Evolutionary conservation across 2,888 invertebrate genomes (phyloP).

Genomic region (Caenorhabditis plicata): DNA sequence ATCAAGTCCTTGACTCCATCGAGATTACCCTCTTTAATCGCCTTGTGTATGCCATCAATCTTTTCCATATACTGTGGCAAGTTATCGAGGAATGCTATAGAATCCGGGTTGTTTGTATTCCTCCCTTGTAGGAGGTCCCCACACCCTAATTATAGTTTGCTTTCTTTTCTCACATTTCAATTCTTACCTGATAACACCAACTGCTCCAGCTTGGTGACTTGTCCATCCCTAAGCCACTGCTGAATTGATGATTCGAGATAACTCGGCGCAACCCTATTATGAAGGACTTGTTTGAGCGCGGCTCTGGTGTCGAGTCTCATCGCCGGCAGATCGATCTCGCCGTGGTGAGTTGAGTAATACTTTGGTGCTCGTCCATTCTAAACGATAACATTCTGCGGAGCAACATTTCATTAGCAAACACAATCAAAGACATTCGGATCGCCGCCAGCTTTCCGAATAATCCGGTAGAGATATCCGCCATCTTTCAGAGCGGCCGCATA

Average conservation of each 20-base stretch:
- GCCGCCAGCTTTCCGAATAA: constrained; percentile 73
- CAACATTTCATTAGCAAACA: constrained; percentile 51
- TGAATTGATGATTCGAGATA: constrained; percentile 72
- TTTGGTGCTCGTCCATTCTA: constrained; percentile 67
- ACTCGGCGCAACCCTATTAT: constrained; percentile 65
- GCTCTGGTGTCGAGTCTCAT: constrained; percentile 64
- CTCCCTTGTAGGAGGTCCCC: constrained; percentile 76
- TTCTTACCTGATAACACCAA: constrained; percentile 52
- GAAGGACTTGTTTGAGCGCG: constrained; percentile 60
- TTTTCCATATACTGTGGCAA: constrained; percentile 71
- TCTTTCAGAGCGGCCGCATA: constrained; percentile 74
- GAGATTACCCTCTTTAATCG: constrained; percentile 81
- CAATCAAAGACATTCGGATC: constrained; percentile 73
- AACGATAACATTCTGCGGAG: constrained; percentile 3
- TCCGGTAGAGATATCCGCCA: constrained; percentile 72
- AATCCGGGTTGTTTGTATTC: constrained; percentile 65
- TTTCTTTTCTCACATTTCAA: not conserved
- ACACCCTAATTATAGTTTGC: constrained; percentile 72
- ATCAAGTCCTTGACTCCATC: constrained; percentile 77
- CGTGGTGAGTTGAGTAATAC: constrained; percentile 66
- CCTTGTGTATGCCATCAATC: constrained; percentile 83
- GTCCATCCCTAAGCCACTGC: constrained; percentile 77
- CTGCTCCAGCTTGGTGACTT: constrained; percentile 62
- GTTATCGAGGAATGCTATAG: constrained; percentile 52
- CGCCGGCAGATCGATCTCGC: constrained; percentile 65